phyloP scores from a whole-genome alignment of 1,140 invertebrate species.

The Steinernema feltiae region DNA sequence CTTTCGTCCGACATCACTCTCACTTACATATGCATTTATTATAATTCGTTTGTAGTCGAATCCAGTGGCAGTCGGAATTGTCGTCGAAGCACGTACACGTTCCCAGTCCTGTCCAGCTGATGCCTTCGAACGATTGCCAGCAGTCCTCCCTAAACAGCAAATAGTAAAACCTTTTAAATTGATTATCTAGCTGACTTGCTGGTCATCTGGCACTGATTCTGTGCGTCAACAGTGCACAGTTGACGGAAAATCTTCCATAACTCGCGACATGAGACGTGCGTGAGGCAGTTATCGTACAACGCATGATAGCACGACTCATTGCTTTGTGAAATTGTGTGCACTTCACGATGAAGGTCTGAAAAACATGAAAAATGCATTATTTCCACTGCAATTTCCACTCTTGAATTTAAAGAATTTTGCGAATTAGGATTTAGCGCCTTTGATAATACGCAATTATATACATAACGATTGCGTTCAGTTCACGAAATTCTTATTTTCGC shows the following conservation, averaged over 20 bases:
- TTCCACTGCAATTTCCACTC: too few relatives aligned
- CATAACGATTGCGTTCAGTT: too few relatives aligned
- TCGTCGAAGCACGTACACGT: slow-evolving; percentile 45
- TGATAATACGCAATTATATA: too few relatives aligned
- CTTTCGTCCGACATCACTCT: too few relatives aligned
- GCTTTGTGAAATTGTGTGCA: slow-evolving; percentile 3
- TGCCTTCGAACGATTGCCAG: slow-evolving; percentile 56
- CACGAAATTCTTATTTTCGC: too few relatives aligned
- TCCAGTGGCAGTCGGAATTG: slow-evolving; percentile 57
- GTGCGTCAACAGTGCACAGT: slow-evolving; percentile 49
- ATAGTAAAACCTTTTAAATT: background rate
- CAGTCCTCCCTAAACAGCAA: slow-evolving; percentile 47
- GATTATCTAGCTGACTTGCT: slow-evolving; percentile 35
- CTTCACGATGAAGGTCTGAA: background rate
- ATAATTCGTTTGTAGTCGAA: slow-evolving; percentile 55
- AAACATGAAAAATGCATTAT: background rate
- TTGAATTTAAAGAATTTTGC: too few relatives aligned
- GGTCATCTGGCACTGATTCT: slow-evolving; percentile 53
- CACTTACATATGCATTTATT: slow-evolving; percentile 57
- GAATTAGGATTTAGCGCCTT: too few relatives aligned
- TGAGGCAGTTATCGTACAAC: slow-evolving; percentile 47
- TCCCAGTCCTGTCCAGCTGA: slow-evolving; percentile 54
- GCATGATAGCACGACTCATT: slow-evolving; percentile 41
- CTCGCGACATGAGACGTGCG: slow-evolving; percentile 52
- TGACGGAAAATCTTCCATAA: slow-evolving; percentile 51